phyloP scores from a whole-genome alignment of 2,113 vertebrate species.

The cattle (Bos taurus) region DNA sequence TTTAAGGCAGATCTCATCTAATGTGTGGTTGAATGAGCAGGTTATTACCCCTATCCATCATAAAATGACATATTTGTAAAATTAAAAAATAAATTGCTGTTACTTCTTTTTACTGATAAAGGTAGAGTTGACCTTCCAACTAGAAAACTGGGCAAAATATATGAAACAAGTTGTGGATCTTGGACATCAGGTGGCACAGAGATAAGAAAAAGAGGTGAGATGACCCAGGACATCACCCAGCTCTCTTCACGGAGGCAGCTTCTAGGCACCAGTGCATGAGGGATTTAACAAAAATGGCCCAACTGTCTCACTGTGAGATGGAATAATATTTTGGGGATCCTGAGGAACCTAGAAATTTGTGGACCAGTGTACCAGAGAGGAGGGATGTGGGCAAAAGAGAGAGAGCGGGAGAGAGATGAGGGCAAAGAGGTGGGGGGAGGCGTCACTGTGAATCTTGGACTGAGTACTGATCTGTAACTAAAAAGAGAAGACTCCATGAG shows the following conservation, averaged over 20 bases:
- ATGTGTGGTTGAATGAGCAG: background rate
- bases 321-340: background rate
- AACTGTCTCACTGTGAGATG: background rate
- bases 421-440: too few species aligned
- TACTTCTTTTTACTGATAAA: background rate
- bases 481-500: too few species aligned
- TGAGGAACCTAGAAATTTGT: background rate
- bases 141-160: background rate
- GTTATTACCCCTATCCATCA: background rate
- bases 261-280: background rate
- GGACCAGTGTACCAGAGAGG: background rate
- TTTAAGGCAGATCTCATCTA: background rate
- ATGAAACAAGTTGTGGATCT: background rate
- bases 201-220: background rate
- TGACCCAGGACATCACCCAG: background rate
- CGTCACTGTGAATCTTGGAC: too few species aligned
- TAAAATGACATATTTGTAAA: background rate
- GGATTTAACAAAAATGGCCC: background rate
- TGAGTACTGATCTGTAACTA: too few species aligned
- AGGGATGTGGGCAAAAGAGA: background rate
- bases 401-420: background rate
- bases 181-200: background rate
- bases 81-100: background rate
- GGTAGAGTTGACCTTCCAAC: background rate
- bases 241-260: background rate